These are phyloP conservation scores for Catagonus wagneri DNA, from an alignment of 2,113 vertebrate genomes.

Conservation along the genomic window DNA sequence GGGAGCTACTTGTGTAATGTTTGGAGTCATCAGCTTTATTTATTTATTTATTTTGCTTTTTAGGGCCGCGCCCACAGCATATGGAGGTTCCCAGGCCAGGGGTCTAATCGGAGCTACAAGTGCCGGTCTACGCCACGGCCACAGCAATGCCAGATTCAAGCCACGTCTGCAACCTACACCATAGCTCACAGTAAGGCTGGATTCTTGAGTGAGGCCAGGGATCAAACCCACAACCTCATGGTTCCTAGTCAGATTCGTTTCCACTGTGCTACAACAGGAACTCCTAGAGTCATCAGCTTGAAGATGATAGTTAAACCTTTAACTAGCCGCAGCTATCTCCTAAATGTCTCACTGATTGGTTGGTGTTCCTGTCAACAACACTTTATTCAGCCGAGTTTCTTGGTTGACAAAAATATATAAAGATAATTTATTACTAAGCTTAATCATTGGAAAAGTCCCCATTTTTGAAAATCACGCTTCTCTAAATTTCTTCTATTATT, in stretches of 20 bases:
- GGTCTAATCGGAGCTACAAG: no score
- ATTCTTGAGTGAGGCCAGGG: no score
- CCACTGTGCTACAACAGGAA: no score
- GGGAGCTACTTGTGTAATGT: not conserved
- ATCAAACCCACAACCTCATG: no score
- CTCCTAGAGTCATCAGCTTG: not conserved
- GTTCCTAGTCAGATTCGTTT: no score
- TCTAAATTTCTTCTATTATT: slow-evolving; percentile 2
- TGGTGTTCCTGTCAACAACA: not conserved
- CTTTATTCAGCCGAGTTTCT: not conserved
- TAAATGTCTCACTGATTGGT: not conserved
- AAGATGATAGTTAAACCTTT: slow-evolving; percentile 19
- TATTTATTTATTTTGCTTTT: no score
- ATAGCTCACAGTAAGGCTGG: no score
- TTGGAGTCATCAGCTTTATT: slow-evolving; percentile 20
- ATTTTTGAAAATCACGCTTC: slow-evolving; percentile 20
- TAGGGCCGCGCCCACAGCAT: no score
- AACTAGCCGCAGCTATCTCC: not conserved
- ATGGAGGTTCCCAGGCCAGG: no score
- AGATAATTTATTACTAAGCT: not conserved
- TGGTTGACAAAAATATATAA: not conserved
- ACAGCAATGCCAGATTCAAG: no score
- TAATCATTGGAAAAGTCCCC: not conserved
- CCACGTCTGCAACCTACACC: no score
- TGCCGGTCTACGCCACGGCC: no score